Evolutionary conservation across 2,797 vertebrate genomes (phyloP).

Genomic region (Sebastes hopkinsi): DNA sequence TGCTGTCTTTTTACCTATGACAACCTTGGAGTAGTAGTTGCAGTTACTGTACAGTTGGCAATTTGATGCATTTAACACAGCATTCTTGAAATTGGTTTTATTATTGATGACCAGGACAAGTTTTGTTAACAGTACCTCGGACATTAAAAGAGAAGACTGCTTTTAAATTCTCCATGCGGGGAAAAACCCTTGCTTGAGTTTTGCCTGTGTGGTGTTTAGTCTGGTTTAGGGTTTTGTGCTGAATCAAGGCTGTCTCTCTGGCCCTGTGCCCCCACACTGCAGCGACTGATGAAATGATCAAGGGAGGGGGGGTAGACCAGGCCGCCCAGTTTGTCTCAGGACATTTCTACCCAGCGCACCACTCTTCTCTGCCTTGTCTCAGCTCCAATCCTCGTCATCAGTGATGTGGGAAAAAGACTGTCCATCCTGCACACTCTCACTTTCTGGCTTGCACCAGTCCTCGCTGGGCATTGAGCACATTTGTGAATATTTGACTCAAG

Average conservation of each 20-base stretch:
- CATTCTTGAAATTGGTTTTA: neutral
- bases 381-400: neutral
- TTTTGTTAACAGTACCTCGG: neutral
- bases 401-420: constrained; percentile 3
- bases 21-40: neutral
- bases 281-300: constrained; percentile 48
- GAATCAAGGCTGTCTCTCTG: constrained; percentile 54
- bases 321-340: constrained; percentile 33
- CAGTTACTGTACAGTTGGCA: neutral
- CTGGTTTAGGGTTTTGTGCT: constrained; percentile 41
- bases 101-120: neutral
- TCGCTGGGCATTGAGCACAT: neutral
- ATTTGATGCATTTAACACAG: neutral
- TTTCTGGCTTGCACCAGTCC: constrained; percentile 16
- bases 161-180: neutral
- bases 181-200: neutral
- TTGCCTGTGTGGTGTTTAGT: constrained; percentile 44
- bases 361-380: constrained; percentile 8
- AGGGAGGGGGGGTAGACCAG: constrained; percentile 1
- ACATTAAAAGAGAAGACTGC: neutral
- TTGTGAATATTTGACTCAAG: constrained; percentile 34
- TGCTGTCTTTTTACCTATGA: neutral
- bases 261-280: constrained; percentile 56
- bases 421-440: neutral
- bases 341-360: constrained; percentile 15